phyloP scores from a whole-genome alignment of 2,888 invertebrate genomes.

The Liodrosophila aerea region DNA sequence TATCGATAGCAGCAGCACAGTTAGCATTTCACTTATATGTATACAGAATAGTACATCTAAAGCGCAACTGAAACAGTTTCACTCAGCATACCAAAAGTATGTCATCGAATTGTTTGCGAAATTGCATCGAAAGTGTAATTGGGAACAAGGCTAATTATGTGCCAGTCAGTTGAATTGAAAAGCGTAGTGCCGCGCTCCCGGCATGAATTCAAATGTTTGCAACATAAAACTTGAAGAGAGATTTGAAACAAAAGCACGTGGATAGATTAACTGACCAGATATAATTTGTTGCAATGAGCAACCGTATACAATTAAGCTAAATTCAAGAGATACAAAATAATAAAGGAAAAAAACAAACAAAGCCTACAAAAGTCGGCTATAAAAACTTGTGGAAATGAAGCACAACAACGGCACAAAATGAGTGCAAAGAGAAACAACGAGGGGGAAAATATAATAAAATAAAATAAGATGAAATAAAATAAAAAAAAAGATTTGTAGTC shows the following conservation, averaged over 20 bases:
- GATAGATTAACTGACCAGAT: slow-evolving; percentile 6
- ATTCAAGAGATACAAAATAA: slow-evolving; percentile 13
- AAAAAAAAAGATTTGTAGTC: slow-evolving; percentile 18
- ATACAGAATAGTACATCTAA: too few relatives aligned
- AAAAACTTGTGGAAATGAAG: slow-evolving; percentile 28
- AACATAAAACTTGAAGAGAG: background rate
- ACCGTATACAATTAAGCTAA: slow-evolving; percentile 31
- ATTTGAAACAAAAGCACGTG: slow-evolving; percentile 8
- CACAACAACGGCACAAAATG: slow-evolving; percentile 3
- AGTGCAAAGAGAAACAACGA: slow-evolving; percentile 4
- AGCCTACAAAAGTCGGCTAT: slow-evolving; percentile 12
- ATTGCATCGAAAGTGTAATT: too few relatives aligned
- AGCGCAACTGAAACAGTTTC: too few relatives aligned
- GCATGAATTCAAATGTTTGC: too few relatives aligned
- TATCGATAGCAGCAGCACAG: too few relatives aligned
- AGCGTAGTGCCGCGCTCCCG: too few relatives aligned
- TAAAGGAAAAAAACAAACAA: too few relatives aligned
- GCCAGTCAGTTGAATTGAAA: background rate
- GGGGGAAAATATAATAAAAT: slow-evolving; percentile 12
- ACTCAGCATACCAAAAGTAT: too few relatives aligned
- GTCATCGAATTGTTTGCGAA: background rate
- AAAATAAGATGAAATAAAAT: slow-evolving; percentile 18
- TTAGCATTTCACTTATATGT: too few relatives aligned
- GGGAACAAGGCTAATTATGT: too few relatives aligned
- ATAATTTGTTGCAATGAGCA: slow-evolving; percentile 5